Base-by-base conservation (phyloP, 1,140 invertebrate species). In the Arion vulgaris region DNA sequence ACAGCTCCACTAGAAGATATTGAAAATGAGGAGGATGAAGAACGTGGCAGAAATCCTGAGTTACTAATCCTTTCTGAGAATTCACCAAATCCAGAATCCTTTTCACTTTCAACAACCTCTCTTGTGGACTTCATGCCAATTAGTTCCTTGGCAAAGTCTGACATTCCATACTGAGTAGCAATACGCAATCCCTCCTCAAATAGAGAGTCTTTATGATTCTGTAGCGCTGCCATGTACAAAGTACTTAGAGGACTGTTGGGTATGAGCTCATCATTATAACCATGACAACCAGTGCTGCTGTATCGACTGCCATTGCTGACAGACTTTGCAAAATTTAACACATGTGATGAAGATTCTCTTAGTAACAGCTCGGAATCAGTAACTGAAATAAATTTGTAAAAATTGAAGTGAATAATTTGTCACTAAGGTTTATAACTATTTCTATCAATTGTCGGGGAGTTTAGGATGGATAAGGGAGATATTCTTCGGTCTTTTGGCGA, bases 131-230 rank as follows among this genome's bases (percentile, higher is more conserved):
- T 87, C 81, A 91, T 71, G 9, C 86, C 85, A 45, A 87, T 88
- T 0, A 91, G 82, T 84, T 92, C 90, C 75, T 88, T 77, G 15
- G 90, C 91, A 82, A 92, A 91, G 53, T 90, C 91, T 4, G 87
- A 85, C 85, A 92, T 89, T n/a, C 91, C 91, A 68, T 91, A 92
- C 80, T 92, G 91, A 72, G 90, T 89, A 4, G 91, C 91, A 82
- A 92, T 91, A 45, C 90, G 82, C 38, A 92, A 82, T 23, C 91
- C 91, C 84, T 91, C 91, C 73, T 92, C 91, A 85, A 92, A 90
- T 11, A 92, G 82, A 7, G 90, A 88, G 23, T 90, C 89, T 57
- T 90, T 86, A 38, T 85, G 72, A 34, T 82, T 82, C 34, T 75
- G 72, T 39, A 85, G 82, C 17, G 83, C 81, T 66, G 84, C 84